phyloP scores from a whole-genome alignment of 2,113 vertebrate species.

The Aldabrachelys gigantea region DNA sequence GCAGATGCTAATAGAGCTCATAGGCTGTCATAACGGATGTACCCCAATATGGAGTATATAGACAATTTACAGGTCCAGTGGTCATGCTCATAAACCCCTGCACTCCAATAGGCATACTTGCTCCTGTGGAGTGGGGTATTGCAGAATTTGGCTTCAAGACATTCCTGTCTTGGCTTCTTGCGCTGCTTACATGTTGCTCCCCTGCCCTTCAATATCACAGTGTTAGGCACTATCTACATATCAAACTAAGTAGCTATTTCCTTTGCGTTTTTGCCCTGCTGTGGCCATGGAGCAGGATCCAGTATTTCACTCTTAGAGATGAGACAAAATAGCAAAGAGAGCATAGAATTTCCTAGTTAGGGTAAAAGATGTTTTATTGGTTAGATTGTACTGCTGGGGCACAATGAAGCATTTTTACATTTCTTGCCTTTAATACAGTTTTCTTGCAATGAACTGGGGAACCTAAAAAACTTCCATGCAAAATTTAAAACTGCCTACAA shows the following conservation, averaged over 20 bases:
- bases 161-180: background rate
- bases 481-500: background rate
- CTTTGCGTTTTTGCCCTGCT: background rate
- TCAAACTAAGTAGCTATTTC: background rate
- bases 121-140: background rate
- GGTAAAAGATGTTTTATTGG: background rate
- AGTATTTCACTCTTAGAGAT: background rate
- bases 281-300: background rate
- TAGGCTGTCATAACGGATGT: background rate
- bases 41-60: background rate
- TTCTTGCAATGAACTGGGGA: background rate
- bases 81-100: background rate
- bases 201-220: background rate
- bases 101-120: background rate
- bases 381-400: background rate
- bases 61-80: background rate
- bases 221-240: background rate
- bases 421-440: background rate
- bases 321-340: background rate
- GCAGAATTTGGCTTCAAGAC: background rate
- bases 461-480: background rate
- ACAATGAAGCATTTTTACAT: background rate
- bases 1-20: background rate
- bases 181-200: background rate
- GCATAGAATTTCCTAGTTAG: background rate